A percentile compares a stretch with the other conserved stretches of the same genome.
Evolutionary conservation across 2,113 vertebrate genomes (phyloP).

Genomic region (human (Homo sapiens)): DNA sequence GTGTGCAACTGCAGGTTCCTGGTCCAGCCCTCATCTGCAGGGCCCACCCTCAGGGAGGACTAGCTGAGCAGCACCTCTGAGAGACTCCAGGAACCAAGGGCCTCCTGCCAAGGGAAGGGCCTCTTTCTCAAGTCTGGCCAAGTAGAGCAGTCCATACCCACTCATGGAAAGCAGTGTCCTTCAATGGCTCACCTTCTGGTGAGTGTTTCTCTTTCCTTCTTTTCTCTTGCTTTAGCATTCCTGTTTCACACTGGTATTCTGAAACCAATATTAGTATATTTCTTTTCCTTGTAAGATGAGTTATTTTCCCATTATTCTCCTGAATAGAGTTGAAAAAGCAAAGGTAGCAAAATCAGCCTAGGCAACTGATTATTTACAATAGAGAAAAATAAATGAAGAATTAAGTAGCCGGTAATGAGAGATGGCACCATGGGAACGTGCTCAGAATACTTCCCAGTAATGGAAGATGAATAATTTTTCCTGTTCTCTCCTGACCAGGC

Average conservation of each 20-base stretch:
- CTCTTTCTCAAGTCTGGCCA: neutral
- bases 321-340: conserved; percentile 4
- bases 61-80: neutral
- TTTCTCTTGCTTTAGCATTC: neutral
- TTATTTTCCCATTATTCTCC: conserved; percentile 3
- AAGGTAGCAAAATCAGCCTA: neutral
- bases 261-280: neutral
- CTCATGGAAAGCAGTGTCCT: neutral
- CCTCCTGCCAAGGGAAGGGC: no score
- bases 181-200: neutral
- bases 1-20: neutral
- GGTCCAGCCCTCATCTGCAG: neutral
- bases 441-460: neutral
- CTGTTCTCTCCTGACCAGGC: neutral
- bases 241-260: neutral
- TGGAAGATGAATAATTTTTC: neutral
- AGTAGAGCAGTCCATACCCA: neutral
- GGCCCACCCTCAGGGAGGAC: neutral
- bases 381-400: conserved; percentile 47
- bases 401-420: neutral
- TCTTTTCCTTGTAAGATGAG: neutral
- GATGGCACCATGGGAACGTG: neutral
- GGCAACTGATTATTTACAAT: conserved; percentile 26
- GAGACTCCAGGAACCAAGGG: neutral
- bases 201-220: neutral